phyloP scores from a whole-genome alignment of 2,888 invertebrate genomes.

The Polia nebulosa region DNA sequence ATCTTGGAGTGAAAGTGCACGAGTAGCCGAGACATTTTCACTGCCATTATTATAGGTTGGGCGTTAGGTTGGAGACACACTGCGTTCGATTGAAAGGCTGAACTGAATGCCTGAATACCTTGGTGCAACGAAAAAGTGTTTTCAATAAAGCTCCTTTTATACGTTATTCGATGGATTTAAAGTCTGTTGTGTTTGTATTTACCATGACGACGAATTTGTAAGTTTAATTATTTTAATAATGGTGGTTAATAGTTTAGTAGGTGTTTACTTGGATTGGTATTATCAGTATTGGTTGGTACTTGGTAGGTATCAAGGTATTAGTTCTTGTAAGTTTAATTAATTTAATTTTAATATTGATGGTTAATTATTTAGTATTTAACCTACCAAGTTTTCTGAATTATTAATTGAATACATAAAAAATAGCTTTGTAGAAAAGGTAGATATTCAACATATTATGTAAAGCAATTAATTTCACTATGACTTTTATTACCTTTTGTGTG shows the following conservation, averaged over 20 bases:
- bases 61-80: conserved; percentile 65
- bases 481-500: neutral
- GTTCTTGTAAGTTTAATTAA: neutral
- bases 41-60: conserved; percentile 66
- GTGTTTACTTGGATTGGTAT: neutral
- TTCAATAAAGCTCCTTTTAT: neutral
- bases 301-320: neutral
- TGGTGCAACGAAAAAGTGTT: neutral
- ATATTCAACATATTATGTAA: neutral
- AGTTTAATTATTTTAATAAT: neutral
- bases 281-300: too few relatives aligned
- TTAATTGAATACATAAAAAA: neutral
- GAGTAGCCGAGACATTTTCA: conserved; percentile 71
- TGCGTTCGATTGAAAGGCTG: neutral
- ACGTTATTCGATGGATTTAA: neutral
- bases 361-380: conserved; percentile 2
- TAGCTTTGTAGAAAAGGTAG: neutral
- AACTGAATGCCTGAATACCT: too few relatives aligned
- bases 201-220: neutral
- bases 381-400: neutral
- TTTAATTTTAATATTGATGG: neutral
- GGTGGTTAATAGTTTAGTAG: neutral
- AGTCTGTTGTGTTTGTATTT: neutral
- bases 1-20: conserved; percentile 76
- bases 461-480: conserved; percentile 5